Base-by-base conservation (phyloP, 2,113 vertebrate genomes). In the Perca schrenkii region DNA sequence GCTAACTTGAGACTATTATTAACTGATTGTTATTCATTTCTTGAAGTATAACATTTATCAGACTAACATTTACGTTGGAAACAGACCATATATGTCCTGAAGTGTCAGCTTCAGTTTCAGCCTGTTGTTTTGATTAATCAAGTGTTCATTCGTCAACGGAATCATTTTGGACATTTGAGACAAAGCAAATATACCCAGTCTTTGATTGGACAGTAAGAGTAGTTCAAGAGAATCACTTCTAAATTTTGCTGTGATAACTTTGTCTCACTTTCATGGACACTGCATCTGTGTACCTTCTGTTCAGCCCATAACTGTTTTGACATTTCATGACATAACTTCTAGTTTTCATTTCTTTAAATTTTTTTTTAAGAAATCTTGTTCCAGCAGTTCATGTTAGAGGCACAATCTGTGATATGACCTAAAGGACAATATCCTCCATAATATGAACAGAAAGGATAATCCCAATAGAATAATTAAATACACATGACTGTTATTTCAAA, bases 121-220 rank as follows among this genome's bases (percentile, higher is more conserved):
- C 82, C 74, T 73, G 78, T 79, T 90, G 82, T 86, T 93, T 94
- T 87, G 88, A 93, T 94, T 93, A 92, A 95, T 95, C 88, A 92
- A 83, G 78, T 81, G 85, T 89, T 89, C 86, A 82, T 90, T 92
- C 91, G 81, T 90, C 78, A 77, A 92, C 88, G 86, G 92, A 94
- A 94, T 92, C 89, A 85, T 83, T 79, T 74, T 70, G 62, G 89
- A 83, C 67, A 92, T 63, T 56, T 63, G 90, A 90, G 86, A 93
- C 83, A 84, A 86, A 89, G 83, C 79, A 93, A 89, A 92, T 90
- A 91, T 85, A 86, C 82, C 67, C 57, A 14, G 11, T 75, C 88
- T 92, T 86, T 85, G 86, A 92, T 85, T 88, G 84, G 77, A 83
- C 81, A 54, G 66, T 66, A 63, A 80, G 82, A 87, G 25, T 72